phyloP scores from a whole-genome alignment of 1,140 invertebrate genomes.

The Vollenhovia emeryi region DNA sequence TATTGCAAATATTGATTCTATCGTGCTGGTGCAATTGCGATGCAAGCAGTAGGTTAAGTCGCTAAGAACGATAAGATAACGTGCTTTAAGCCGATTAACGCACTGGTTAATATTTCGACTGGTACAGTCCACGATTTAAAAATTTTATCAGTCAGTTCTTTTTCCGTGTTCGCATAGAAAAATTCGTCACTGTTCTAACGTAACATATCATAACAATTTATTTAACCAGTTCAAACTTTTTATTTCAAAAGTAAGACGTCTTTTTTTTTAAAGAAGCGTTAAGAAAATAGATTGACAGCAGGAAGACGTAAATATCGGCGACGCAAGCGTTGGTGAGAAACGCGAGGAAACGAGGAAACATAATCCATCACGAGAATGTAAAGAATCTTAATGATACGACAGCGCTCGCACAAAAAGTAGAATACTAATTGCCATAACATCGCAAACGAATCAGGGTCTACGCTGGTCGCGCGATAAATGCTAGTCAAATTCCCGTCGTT shows the following conservation, averaged over 20 bases:
- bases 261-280: background rate
- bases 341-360: background rate
- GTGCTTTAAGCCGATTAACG: conserved; percentile 34
- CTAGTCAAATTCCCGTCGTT: background rate
- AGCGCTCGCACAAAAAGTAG: background rate
- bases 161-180: background rate
- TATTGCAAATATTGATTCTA: conserved; percentile 54
- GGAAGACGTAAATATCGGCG: background rate
- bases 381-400: background rate
- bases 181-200: background rate
- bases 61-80: conserved; percentile 52
- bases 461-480: background rate
- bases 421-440: background rate
- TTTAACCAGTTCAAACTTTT: background rate
- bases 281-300: background rate
- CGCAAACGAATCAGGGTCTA: background rate
- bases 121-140: background rate
- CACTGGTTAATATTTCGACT: background rate
- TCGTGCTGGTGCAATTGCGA: conserved; percentile 9
- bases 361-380: background rate
- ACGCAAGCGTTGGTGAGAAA: background rate
- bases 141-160: background rate
- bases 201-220: background rate
- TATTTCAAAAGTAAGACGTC: background rate
- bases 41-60: conserved; percentile 39